Percentiles rank a stretch among this genome's conserved stretches.
These are phyloP conservation scores for Thunnus albacares DNA, from an alignment of 2,797 vertebrate species.

Conservation along the genomic window DNA sequence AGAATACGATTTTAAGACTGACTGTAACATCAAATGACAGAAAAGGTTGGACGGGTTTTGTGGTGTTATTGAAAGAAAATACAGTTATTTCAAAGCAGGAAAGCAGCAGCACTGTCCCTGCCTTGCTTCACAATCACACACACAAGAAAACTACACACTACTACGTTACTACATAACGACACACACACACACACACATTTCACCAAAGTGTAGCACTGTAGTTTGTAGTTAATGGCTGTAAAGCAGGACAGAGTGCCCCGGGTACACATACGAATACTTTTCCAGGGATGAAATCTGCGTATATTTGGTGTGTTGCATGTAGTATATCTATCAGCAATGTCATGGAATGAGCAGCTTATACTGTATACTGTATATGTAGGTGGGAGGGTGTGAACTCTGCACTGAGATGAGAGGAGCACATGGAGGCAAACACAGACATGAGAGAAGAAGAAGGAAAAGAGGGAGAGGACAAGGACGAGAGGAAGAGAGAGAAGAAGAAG, in stretches of 20 bases:
- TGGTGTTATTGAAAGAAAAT: slow-evolving; percentile 45
- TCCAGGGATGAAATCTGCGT: slow-evolving; percentile 29
- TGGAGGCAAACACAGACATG: slow-evolving; percentile 68
- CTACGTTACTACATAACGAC: slow-evolving; percentile 36
- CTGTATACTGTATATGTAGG: slow-evolving; percentile 33
- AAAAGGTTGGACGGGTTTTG: slow-evolving; percentile 37
- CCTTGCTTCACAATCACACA: slow-evolving; percentile 61
- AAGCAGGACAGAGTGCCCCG: slow-evolving; percentile 54
- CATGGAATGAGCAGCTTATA: slow-evolving; percentile 38
- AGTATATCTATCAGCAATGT: slow-evolving; percentile 9
- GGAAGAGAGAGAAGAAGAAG: slow-evolving; percentile 23
- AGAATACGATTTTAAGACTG: slow-evolving; percentile 77
- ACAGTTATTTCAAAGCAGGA: slow-evolving; percentile 67
- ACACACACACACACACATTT: slow-evolving; percentile 43
- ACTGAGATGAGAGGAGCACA: slow-evolving; percentile 69
- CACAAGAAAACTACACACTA: slow-evolving; percentile 57
- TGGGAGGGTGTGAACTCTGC: slow-evolving; percentile 48
- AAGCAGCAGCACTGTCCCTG: slow-evolving; percentile 59
- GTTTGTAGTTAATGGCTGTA: slow-evolving; percentile 40
- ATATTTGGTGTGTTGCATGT: slow-evolving; percentile 26
- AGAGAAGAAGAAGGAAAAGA: slow-evolving; percentile 43
- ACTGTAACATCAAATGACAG: slow-evolving; percentile 50
- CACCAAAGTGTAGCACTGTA: slow-evolving; percentile 41
- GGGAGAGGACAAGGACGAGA: slow-evolving; percentile 22
- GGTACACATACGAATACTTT: slow-evolving; percentile 37